Evolutionary conservation across 2,888 invertebrate genomes (phyloP).

Genomic region (Physocephala rufipes): DNA sequence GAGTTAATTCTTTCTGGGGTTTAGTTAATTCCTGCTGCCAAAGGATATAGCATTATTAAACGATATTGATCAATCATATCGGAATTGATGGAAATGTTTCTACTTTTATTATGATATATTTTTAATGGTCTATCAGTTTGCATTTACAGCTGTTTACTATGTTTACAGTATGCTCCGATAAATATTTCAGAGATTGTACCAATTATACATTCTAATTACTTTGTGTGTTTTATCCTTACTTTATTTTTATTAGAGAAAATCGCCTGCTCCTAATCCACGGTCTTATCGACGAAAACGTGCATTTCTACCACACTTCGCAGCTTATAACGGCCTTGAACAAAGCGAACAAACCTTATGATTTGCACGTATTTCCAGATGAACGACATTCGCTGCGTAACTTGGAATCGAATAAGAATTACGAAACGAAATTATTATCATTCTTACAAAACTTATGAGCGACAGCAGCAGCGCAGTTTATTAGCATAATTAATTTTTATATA

Average conservation of each 20-base stretch:
- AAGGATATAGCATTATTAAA: no score
- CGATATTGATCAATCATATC: no score
- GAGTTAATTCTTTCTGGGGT: slow-evolving; percentile 98
- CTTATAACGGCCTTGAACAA: slow-evolving; percentile 89
- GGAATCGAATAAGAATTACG: slow-evolving; percentile 96
- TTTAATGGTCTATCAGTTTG: no score
- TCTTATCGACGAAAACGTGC: slow-evolving; percentile 98
- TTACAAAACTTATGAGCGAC: slow-evolving; percentile 78
- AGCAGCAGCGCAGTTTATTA: background rate
- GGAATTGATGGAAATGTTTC: no score
- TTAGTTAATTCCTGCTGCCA: no score
- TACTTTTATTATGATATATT: no score
- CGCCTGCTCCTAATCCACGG: slow-evolving; percentile 96
- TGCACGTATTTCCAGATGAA: slow-evolving; percentile 96
- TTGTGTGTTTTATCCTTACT: slow-evolving; percentile 66
- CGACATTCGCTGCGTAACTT: slow-evolving; percentile 93
- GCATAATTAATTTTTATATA: slow-evolving; percentile 17
- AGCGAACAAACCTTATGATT: slow-evolving; percentile 94
- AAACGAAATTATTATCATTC: slow-evolving; percentile 92
- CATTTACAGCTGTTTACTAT: no score
- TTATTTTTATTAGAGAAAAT: slow-evolving; percentile 73
- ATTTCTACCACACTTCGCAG: slow-evolving; percentile 95
- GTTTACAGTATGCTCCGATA: no score
- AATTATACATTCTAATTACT: background rate
- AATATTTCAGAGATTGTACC: no score